A percentile compares a stretch with the other conserved stretches of the same genome.
Conservation (phyloP, 2,113 vertebrate genomes). For the Thamnophis sirtalis region DNA sequence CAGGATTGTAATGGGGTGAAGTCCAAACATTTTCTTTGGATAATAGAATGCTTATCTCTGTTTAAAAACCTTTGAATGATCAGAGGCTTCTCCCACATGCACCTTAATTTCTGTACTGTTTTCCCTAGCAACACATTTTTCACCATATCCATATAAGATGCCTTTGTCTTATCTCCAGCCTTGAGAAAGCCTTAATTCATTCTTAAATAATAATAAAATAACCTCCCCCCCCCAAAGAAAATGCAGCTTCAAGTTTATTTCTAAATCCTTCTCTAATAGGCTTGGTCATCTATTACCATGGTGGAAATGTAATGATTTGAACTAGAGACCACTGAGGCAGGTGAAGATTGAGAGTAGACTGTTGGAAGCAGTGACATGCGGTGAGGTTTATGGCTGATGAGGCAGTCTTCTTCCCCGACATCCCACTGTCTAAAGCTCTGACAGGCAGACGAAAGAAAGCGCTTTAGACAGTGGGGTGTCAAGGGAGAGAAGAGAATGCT, state of each 20-base stretch:
- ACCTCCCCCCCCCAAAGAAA: not conserved
- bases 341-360: not conserved
- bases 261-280: not conserved
- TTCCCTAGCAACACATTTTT: not conserved
- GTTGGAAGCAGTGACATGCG: too few species aligned
- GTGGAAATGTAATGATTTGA: not conserved
- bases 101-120: not conserved
- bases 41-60: slow-evolving; percentile 49
- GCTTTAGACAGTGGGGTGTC: too few species aligned
- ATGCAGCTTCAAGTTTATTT: not conserved
- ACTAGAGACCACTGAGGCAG: not conserved
- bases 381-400: too few species aligned
- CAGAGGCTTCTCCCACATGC: not conserved
- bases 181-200: not conserved
- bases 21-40: slow-evolving; percentile 47
- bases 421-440: too few species aligned
- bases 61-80: slow-evolving; percentile 10
- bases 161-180: not conserved
- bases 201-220: not conserved
- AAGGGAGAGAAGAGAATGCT: too few species aligned
- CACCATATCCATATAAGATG: not conserved
- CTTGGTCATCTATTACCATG: not conserved
- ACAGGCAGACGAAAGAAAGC: too few species aligned
- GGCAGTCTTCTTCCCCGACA: too few species aligned
- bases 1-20: slow-evolving; percentile 46